Base-by-base conservation (phyloP, 2,797 vertebrate genomes). In the Rhadinocentrus ornatus region DNA sequence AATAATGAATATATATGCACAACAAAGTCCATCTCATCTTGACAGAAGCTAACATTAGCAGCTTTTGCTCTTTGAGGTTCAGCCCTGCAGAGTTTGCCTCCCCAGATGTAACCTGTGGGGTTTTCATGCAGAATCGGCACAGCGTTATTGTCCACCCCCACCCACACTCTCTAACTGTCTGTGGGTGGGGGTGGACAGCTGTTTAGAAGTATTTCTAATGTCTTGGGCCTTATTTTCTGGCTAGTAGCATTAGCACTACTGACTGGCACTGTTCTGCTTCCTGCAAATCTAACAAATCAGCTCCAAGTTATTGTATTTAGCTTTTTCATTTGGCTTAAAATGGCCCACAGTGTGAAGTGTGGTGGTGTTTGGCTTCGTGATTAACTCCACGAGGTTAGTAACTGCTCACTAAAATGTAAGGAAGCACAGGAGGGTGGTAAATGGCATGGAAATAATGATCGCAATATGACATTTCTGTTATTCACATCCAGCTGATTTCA, bases 21-120 rank as follows among this genome's bases (percentile, higher is more conserved):
- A 20, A 7, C 20, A 20, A 8, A 46, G 41, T 46, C 41, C 41
- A 20, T 46, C 6, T 46, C 41, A 46, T 46, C 41, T 46, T 46
- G 41, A 46, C 41, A 46, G 41, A 46, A 46, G 74, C 77, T 53
- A 82, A 88, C 83, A 84, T 80, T 71, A 78, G 89, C 86, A 82
- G 75, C 80, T 74, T 70, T 62, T 66, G 56, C 78, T 71, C 66
- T 80, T 70, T 52, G 63, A 74, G 84, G 71, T 20, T 2, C 41
- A 46, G 41, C 41, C 41, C 18, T 52, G 31, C 52, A 35, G 65
- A 55, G 39, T 26, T 56, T 52, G 71, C 37, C 77, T 65, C 58
- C 77, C 62, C 39, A 69, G 83, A 75, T 59, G 74, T 64, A 66
- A 78, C 83, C 75, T 55, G 55, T 78, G 74, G 80, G 77, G 80